Evolutionary conservation across 2,797 vertebrate genomes (phyloP), one percentile per base, ranked within the genome.

Genomic region (Pseudotriccus pelzelni): DNA sequence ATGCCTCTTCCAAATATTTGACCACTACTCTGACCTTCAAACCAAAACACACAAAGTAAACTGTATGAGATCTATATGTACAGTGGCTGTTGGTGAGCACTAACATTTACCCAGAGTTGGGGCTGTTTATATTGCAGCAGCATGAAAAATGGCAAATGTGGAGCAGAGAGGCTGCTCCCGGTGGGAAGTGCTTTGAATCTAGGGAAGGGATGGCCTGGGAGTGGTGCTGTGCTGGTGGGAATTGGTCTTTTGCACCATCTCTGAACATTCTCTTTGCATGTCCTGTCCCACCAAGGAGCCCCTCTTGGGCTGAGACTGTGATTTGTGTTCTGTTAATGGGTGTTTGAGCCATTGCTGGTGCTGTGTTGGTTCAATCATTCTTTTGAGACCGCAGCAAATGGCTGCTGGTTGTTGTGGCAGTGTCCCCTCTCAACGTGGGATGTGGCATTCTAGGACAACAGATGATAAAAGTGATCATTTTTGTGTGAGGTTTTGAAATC

Each of bases 41-140:
- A 96, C 76, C 96, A 85, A 96, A 95, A 95, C 96, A 91, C 20
- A 32, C 58, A 53, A 69, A 94, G 91, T 73, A 94, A 97, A 94
- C 95, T 75, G 85, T 68, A 32, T 53, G 91, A 78, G 68, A 50
- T 84, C 94, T 47, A 66, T 91, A 94, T 6, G 91, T 88, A 41
- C 94, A 64, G 93, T 28, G 87, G 82, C n/a, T 89, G 95, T 12
- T 52, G 16, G 75, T 2, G 82, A 85, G 60, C 83, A 94, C 91
- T 64, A 94, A 93, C 94, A 69, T 88, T 95, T 93, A 95, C 87
- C 91, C 85, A 0, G 11, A 56, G 91, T 1, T 14, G 3, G 47
- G 55, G 14, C 64, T 96, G 91, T 94, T 96, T 92, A 70, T 28
- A 86, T 27, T 90, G 94, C 95, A 93, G 24, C 76, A 68, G 76